These are phyloP conservation scores for Diuraphis noxia DNA, from an alignment of 1,140 invertebrate species.

Conservation along the genomic window DNA sequence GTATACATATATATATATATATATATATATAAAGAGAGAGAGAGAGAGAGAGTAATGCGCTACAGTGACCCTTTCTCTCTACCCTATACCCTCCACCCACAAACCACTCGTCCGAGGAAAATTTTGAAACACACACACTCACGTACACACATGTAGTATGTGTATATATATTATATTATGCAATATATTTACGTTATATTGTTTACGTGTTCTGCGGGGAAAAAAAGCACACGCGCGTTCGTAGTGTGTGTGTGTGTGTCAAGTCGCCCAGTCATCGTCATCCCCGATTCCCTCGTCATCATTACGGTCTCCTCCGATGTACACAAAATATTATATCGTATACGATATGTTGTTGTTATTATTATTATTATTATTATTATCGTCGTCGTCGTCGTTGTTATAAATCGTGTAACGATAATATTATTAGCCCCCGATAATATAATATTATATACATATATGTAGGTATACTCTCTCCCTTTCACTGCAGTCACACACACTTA, in stretches of 20 bases:
- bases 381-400: conserved; percentile 24
- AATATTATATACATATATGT: neutral
- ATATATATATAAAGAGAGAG: too few relatives aligned
- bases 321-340: conserved; percentile 35
- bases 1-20: too few relatives aligned
- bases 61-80: conserved; percentile 20
- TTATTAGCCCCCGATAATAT: conserved; percentile 22
- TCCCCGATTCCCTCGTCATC: neutral
- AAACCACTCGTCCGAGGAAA: neutral
- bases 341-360: neutral
- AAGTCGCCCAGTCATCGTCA: conserved; percentile 25
- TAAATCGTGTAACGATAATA: conserved; percentile 53
- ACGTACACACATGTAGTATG: neutral
- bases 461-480: neutral
- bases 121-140: neutral
- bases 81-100: too few relatives aligned
- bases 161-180: neutral
- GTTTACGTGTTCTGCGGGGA: neutral
- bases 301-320: conserved; percentile 7
- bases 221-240: neutral
- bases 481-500: neutral
- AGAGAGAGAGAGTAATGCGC: neutral
- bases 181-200: neutral
- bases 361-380: neutral
- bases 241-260: neutral